Conservation (phyloP, 2,888 invertebrate species). For the Perizoma flavofasciatum region DNA sequence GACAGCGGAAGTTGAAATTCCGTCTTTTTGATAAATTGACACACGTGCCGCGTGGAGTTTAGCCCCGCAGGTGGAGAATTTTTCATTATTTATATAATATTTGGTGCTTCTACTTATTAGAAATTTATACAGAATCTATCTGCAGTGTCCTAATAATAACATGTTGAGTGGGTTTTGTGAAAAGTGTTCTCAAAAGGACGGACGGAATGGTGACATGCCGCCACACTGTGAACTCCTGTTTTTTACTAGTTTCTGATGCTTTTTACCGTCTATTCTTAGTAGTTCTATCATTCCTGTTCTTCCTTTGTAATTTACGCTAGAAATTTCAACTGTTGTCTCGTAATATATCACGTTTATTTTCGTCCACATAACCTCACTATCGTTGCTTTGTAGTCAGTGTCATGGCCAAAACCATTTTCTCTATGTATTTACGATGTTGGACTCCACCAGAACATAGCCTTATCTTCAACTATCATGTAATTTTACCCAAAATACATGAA, state of each 20-base stretch:
- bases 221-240: conserved; percentile 42
- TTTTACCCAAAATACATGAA: neutral
- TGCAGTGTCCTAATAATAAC: conserved; percentile 54
- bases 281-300: neutral
- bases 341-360: conserved; percentile 29
- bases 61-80: conserved; percentile 76
- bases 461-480: neutral
- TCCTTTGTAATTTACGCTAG: neutral
- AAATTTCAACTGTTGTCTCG: conserved; percentile 2
- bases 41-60: conserved; percentile 84
- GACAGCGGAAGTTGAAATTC: conserved; percentile 66
- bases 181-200: conserved; percentile 49
- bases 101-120: conserved; percentile 49
- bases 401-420: neutral
- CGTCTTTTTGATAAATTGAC: conserved; percentile 79
- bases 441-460: no score
- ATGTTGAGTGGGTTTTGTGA: conserved; percentile 55
- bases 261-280: conserved; percentile 2
- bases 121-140: conserved; percentile 43
- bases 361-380: conserved; percentile 45
- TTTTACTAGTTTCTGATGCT: conserved; percentile 33
- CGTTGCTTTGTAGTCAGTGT: neutral
- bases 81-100: conserved; percentile 53
- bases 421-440: neutral
- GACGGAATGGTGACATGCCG: conserved; percentile 58